These are phyloP conservation scores for Neoarius graeffei DNA, from an alignment of 2,113 vertebrate species.

Conservation along the genomic window DNA sequence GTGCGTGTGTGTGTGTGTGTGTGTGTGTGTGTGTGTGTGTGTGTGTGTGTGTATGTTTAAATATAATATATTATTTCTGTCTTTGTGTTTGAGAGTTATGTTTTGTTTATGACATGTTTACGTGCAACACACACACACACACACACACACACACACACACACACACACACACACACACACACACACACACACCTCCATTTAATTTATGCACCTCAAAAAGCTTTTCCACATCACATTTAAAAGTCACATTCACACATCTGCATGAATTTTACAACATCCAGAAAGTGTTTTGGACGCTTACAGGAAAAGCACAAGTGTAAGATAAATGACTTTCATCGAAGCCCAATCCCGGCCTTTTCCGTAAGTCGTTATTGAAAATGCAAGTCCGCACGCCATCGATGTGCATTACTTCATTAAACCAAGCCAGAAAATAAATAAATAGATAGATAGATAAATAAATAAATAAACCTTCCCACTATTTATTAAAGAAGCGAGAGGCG, in stretches of 20 bases:
- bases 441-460: not conserved
- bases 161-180: no score
- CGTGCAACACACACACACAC: no score
- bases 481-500: not conserved
- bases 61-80: not conserved
- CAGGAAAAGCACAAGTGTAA: not conserved
- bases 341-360: not conserved
- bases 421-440: not conserved
- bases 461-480: not conserved
- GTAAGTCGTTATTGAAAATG: slow-evolving; percentile 29
- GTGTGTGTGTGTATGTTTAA: no score
- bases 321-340: slow-evolving; percentile 13
- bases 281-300: not conserved
- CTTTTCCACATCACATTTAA: not conserved
- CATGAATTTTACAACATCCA: not conserved
- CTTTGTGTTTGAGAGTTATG: not conserved
- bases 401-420: slow-evolving; percentile 39
- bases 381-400: slow-evolving; percentile 31
- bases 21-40: no score
- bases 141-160: no score
- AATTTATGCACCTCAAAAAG: not conserved
- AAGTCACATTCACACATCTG: not conserved
- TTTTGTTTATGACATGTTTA: not conserved
- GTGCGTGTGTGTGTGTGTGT: no score
- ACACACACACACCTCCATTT: not conserved